Evolutionary conservation across 1,140 invertebrate genomes (phyloP), one percentile per base, ranked within the genome.

Genomic region (Littorina saxatilis): DNA sequence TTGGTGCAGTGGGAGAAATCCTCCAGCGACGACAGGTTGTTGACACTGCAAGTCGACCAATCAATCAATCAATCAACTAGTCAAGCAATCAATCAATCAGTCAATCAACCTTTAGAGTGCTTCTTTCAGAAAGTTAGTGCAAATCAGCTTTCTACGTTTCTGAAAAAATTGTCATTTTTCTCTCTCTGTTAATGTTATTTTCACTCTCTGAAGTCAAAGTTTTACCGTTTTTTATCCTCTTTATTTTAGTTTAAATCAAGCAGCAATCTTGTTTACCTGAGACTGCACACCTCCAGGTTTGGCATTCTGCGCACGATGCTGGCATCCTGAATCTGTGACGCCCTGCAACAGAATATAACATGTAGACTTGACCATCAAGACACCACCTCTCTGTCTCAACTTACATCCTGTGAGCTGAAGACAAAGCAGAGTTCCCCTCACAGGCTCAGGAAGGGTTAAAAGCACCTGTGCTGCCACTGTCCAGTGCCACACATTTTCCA

Each of bases 1-100:
- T 96, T 96, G 80, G 93, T 93, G 92, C 97, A 99, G 85, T 95
- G 94, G 91, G 96, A 95, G 92, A 99, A 98, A 91, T 98, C 96
- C 52, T 94, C 94, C 83, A 99, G 93, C 27, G 95, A 95, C 52
- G 94, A 94, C 77, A 99, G 98, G 88, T 96, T 96, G 92, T 99
- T 99, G 66, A 98, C 96, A 93, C 97, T 98, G 94, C 80, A 95
- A 95, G 83, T 39, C 47, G 52, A 78, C 81, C n/a, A 47, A 23
- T 4, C 5, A 7, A n/a, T 23, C 58, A 23, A 23, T 32, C 23
- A n/a, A 63, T 23, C 58, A n/a, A n/a, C n/a, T 23, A 63, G 9
- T 23, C 5, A 9, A 63, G 9, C 23, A 63, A 9, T 7, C 5
- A 27, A 27, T 63, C 23, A 32, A 7, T 23, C 5, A 23, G 58